A percentile compares a stretch with the other conserved stretches of the same genome.
These are phyloP conservation scores for Datnioides undecimradiatus DNA, from an alignment of 2,113 vertebrate species.

Conservation along the genomic window DNA sequence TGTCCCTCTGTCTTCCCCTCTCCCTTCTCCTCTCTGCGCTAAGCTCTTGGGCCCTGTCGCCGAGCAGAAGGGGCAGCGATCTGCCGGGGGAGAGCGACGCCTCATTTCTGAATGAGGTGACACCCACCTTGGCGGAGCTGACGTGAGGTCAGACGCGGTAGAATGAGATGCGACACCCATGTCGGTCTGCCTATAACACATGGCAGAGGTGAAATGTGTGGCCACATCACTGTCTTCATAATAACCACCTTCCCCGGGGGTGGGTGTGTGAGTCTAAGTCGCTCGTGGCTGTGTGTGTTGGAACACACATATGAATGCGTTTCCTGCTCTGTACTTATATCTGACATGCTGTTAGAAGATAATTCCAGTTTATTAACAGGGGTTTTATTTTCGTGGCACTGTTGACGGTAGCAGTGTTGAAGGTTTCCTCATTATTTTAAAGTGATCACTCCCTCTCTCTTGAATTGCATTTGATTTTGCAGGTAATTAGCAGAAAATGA, in stretches of 20 bases:
- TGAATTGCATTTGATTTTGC: background rate
- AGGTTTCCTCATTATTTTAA: no score
- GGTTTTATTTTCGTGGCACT: background rate
- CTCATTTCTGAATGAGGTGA: conserved; percentile 65
- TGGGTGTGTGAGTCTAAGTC: no score
- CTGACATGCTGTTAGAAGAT: background rate
- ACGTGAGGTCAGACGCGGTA: conserved; percentile 58
- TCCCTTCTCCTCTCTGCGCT: background rate
- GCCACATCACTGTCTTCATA: conserved; percentile 60
- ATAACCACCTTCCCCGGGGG: conserved; percentile 13
- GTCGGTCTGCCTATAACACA: conserved; percentile 33
- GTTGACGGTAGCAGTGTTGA: background rate
- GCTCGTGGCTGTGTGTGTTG: background rate
- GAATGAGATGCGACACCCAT: conserved; percentile 53
- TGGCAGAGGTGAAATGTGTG: conserved; percentile 62
- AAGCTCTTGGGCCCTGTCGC: conserved; percentile 1
- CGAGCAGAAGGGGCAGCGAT: conserved; percentile 18
- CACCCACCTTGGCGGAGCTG: conserved; percentile 53
- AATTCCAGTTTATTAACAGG: background rate
- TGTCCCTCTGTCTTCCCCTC: background rate
- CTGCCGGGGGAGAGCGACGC: conserved; percentile 14
- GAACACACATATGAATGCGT: background rate
- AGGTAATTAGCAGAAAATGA: no score
- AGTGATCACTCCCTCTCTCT: no score
- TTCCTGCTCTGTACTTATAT: background rate